A percentile compares a stretch with the other conserved stretches of the same genome.
Conservation (phyloP, 1,140 invertebrate genomes). For the Acromyrmex charruanus region DNA sequence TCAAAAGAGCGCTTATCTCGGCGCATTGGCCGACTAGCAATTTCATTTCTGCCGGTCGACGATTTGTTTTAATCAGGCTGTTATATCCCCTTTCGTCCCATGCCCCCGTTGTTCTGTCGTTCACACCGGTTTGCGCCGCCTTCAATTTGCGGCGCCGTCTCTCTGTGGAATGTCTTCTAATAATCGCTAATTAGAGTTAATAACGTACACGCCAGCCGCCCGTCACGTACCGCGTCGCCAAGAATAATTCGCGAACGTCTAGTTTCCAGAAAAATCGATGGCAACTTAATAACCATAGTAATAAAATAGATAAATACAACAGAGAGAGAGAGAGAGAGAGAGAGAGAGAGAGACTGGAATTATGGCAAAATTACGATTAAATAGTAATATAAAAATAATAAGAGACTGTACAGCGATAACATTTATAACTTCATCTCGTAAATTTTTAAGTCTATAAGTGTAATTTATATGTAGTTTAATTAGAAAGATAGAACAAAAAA, state of each 20-base stretch:
- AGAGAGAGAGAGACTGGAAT: not conserved
- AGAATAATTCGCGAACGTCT: constrained; percentile 40
- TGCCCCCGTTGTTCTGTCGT: constrained; percentile 27
- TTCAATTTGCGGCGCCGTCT: constrained; percentile 58
- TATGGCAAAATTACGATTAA: not conserved
- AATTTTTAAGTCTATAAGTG: not conserved
- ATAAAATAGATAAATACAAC: not conserved
- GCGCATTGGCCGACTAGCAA: constrained; percentile 37
- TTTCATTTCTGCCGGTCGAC: constrained; percentile 44
- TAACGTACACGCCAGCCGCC: constrained; percentile 34
- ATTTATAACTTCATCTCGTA: constrained; percentile 14
- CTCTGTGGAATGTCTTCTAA: constrained; percentile 50
- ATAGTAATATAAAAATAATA: not conserved
- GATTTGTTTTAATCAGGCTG: constrained; percentile 56
- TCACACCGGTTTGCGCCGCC: constrained; percentile 45
- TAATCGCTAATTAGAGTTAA: constrained; percentile 62
- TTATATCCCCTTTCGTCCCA: not conserved
- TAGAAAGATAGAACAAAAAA: not conserved
- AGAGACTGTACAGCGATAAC: not conserved
- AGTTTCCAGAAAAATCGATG: constrained; percentile 38
- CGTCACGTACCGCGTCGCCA: constrained; percentile 25
- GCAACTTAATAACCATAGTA: constrained; percentile 32
- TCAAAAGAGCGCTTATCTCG: constrained; percentile 45
- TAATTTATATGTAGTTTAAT: not conserved
- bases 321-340: not conserved